Evolutionary conservation across 2,888 invertebrate species (phyloP), one percentile per base, ranked within the genome.

Genomic region (Branchellion lobata): DNA sequence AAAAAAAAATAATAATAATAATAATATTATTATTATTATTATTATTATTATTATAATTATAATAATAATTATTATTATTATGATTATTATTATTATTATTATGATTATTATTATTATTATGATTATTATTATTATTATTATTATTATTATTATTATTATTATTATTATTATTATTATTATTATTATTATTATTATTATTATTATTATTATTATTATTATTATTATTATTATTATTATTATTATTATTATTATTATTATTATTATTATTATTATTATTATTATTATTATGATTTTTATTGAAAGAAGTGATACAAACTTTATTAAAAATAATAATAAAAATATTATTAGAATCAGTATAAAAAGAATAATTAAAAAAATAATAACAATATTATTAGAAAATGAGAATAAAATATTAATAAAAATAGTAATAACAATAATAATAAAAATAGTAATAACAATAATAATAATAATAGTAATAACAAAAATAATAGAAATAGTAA

Each of bases 361-460:
- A n/a, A n/a, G n/a, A n/a, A n/a, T n/a, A n/a, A n/a, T n/a, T n/a
- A n/a, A n/a, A n/a, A n/a, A n/a, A n/a, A n/a, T n/a, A n/a, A n/a
- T n/a, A n/a, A n/a, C n/a, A n/a, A n/a, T n/a, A n/a, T n/a, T n/a
- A n/a, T n/a, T n/a, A n/a, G n/a, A n/a, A n/a, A n/a, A n/a, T n/a
- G n/a, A n/a, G n/a, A n/a, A n/a, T n/a, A n/a, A n/a, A n/a, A n/a
- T n/a, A n/a, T n/a, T n/a, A n/a, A n/a, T n/a, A n/a, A n/a, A 74
- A 78, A 71, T 78, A 78, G 78, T 78, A 78, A 71, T 78, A 78
- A 71, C 75, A 78, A 71, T 78, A 71, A 71, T 78, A 71, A 71
- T n/a, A n/a, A n/a, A 76, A 78, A 36, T 78, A 72, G 78, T 78
- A 72, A 71, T 78, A 47, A 71, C 34, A 78, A 36, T 74, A 34